Evolutionary conservation across 2,888 invertebrate genomes (phyloP).

Genomic region (Plusia festucae): DNA sequence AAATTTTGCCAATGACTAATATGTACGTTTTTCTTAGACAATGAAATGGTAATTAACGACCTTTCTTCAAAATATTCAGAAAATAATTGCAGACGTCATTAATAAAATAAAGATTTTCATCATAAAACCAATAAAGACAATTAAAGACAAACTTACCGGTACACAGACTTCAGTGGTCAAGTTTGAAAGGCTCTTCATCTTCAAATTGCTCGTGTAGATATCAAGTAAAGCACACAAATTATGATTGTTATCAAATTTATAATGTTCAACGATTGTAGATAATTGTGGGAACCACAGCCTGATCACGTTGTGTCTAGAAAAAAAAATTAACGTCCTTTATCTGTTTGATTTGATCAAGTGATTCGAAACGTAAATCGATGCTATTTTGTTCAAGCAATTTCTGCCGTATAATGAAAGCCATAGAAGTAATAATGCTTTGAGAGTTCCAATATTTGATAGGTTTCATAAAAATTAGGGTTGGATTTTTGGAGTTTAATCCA

Average conservation of each 20-base stretch:
- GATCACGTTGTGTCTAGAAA: slow-evolving; percentile 68
- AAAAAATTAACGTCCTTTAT: slow-evolving; percentile 22
- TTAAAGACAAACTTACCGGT: slow-evolving; percentile 62
- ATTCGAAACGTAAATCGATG: slow-evolving; percentile 30
- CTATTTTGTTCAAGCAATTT: background rate
- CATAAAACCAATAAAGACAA: background rate
- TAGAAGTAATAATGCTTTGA: slow-evolving; percentile 5
- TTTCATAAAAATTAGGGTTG: background rate
- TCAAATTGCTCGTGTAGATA: slow-evolving; percentile 62
- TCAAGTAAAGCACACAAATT: slow-evolving; percentile 70
- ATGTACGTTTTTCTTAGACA: too few relatives aligned
- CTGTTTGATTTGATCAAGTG: slow-evolving; percentile 26
- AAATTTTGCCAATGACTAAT: too few relatives aligned
- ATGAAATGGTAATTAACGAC: too few relatives aligned
- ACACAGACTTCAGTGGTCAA: slow-evolving; percentile 60
- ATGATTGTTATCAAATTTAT: slow-evolving; percentile 53
- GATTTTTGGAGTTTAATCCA: slow-evolving; percentile 12
- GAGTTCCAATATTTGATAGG: background rate
- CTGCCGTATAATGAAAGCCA: background rate
- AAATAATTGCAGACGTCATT: too few relatives aligned
- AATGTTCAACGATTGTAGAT: slow-evolving; percentile 72
- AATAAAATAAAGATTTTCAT: too few relatives aligned
- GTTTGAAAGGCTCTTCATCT: slow-evolving; percentile 33
- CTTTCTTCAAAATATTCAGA: too few relatives aligned
- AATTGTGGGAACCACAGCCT: slow-evolving; percentile 76